Base-by-base conservation (phyloP, 2,888 invertebrate genomes). In the Nomada ruficornis region DNA sequence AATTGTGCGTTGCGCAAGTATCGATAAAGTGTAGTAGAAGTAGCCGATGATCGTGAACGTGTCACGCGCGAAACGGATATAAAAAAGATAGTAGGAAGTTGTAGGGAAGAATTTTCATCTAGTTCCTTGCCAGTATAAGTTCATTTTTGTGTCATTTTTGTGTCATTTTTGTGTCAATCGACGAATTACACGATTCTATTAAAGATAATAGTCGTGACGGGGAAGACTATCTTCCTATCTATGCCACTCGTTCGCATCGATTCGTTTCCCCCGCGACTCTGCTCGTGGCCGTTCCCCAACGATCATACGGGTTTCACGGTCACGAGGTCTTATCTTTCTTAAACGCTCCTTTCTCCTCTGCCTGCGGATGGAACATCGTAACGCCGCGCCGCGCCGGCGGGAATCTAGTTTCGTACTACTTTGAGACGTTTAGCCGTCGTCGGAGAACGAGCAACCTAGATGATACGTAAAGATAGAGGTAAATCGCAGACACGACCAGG, bases 131-230 rank as follows among this genome's bases (percentile, higher is more conserved):
- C 18, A 42, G 36, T 47, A 47, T 5, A 44, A 47, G 68, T 42
- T 47, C 50, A 55, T 59, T 81, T 83, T 82, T 77, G 80, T 76
- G 71, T 59, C 75, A 69, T n/a, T n/a, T n/a, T n/a, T n/a, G n/a
- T n/a, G n/a, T 47, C 50, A 55, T 59, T 81, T 83, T 82, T 77
- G 80, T 76, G 71, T 59, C 75, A 69, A 87, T 87, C 72, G 68
- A 75, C 80, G 79, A 88, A 88, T 83, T 83, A 87, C 83, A 76
- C 71, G 70, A 88, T 87, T 83, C 82, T 80, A 85, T 82, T 81
- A 85, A 71, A 84, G 84, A 82, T 86, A 74, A 62, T 36, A 52
- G 60, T 57, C 18, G 52, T 62, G 60, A 29, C 54, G 64, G 23
- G 55, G 67, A n/a, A 2, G 15, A 80, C 55, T 13, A 36, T 11